Evolutionary conservation across 2,797 vertebrate species (phyloP), one percentile per base, ranked within the genome.

Genomic region (Zenarchopterus dispar): DNA sequence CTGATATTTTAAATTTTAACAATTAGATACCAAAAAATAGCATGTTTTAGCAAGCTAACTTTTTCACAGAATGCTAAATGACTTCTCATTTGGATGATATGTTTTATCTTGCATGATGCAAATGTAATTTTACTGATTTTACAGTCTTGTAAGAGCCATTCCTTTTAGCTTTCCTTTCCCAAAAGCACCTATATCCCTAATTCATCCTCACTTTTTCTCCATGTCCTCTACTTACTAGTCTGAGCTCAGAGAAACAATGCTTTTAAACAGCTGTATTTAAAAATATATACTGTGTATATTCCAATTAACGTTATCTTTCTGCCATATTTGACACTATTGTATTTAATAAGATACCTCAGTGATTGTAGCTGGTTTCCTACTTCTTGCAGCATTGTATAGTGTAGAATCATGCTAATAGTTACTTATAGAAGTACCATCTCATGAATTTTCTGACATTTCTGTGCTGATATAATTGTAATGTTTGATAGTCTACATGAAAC

Each of bases 231-330:
- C 81, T 84, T 56, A 77, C 63, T 70, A 75, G 58, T 77, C 69
- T 75, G 82, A 88, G 86, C 81, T 85, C 82, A 83, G 84, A 84
- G 80, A 80, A 78, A 82, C 54, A 39, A n/a, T 18, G 0, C 23
- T 21, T 45, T 59, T 24, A 41, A 15, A 31, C 31, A 31, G 31
- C 31, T 8, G 31, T 8, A 31, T 8, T 8, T 4, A 31, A 31
- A 31, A 31, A n/a, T 28, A 8, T 28, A 28, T 28, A 7, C 8
- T 28, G 28, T 28, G 54, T 24, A 52, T 11, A 24, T 47, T 10
- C 16, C 4, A 16, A 1, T 50, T 0, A 52, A 43, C 46, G 9
- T 55, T 28, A 8, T 65, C 22, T 43, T 44, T 65, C 16, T 45
- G 28, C 3, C 0, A 5, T 41, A 43, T 21, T 18, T 21, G 36